These are phyloP conservation scores for Noctua janthina DNA, from an alignment of 2,888 invertebrate species.

Conservation along the genomic window DNA sequence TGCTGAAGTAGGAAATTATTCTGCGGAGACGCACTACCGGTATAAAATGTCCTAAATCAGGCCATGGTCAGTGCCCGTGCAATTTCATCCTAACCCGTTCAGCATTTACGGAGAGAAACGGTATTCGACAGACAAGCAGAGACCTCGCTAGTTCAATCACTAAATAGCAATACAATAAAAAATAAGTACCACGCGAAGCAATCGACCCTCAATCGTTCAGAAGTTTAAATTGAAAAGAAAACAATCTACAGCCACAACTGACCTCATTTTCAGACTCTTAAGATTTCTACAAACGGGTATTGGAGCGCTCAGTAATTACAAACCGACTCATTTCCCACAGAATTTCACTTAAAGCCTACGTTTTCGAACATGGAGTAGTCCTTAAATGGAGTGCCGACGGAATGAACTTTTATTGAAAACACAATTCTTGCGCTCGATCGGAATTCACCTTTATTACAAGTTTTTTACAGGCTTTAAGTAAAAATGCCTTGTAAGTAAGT, in stretches of 20 bases:
- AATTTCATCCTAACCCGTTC: background rate
- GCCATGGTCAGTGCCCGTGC: background rate
- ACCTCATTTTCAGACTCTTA: constrained; percentile 47
- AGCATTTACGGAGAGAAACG: background rate
- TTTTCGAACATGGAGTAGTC: constrained; percentile 27
- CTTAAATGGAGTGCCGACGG: constrained; percentile 1
- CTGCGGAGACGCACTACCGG: background rate
- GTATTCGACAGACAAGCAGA: background rate
- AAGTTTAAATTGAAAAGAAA: constrained; percentile 50
- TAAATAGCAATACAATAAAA: constrained; percentile 24
- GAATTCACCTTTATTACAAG: background rate
- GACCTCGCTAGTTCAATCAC: background rate
- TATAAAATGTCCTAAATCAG: background rate
- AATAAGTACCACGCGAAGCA: constrained; percentile 6
- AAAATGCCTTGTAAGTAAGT: too few species aligned
- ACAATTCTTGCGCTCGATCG: background rate
- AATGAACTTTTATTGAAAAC: background rate
- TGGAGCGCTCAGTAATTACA: constrained; percentile 55
- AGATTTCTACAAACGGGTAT: constrained; percentile 39
- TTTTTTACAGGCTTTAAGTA: too few species aligned
- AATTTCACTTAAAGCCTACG: constrained; percentile 56
- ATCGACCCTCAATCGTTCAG: constrained; percentile 23
- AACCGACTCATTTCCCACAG: constrained; percentile 55
- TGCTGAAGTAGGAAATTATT: background rate
- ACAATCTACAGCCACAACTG: constrained; percentile 46